Base-by-base conservation (phyloP, 37 sponge, comb jelly and placozoan genomes). In the Crambe crambe region DNA sequence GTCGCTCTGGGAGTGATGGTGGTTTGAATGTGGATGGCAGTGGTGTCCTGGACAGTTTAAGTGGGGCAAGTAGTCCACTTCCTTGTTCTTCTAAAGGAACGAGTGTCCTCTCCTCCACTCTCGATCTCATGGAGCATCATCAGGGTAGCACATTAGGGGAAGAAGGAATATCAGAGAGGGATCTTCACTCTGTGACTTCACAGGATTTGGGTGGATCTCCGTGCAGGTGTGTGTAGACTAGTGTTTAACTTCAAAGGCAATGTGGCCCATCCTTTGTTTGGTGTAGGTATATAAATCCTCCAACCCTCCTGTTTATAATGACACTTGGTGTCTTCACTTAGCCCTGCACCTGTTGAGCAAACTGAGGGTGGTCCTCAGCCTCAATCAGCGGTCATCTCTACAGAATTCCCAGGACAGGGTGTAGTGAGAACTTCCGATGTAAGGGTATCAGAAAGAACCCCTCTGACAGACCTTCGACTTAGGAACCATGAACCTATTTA, bases 381-480 rank as follows among this genome's bases (percentile, higher is more conserved):
- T 10, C 87, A 86, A 30, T 68, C 81, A 0, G 81, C 80, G 0
- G 66, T 86, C 26, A 43, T 86, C 57, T 73, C 87, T 37, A 42
- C 81, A 26, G 25, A 34, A 34, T 38, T 80, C 41, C 18, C 18
- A 6, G 74, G 57, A 20, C 44, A 72, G 73, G 77, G 56, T 34
- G 34, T 88, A 5, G 74, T 71, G 0, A 26, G 83, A 30, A 81
- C 82, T 31, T 72, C 92, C 3, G 90, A 91, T 42, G 56, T 89
- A 5, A 38, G 94, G 0, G 92, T 97, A 15, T 89, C 95, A 5
- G 92, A 94, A 62, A 58, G 97, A 2, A 70, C 54, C 0, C 90
- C 90, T 10, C 79, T 83, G 30, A 65, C 61, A 21, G 32, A 74
- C 2, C 80, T 97, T 59, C 77, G 62, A 29, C 78, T 97, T 25